These are phyloP conservation scores for Pempheris klunzingeri DNA, from an alignment of 2,797 vertebrate genomes.

Conservation along the genomic window DNA sequence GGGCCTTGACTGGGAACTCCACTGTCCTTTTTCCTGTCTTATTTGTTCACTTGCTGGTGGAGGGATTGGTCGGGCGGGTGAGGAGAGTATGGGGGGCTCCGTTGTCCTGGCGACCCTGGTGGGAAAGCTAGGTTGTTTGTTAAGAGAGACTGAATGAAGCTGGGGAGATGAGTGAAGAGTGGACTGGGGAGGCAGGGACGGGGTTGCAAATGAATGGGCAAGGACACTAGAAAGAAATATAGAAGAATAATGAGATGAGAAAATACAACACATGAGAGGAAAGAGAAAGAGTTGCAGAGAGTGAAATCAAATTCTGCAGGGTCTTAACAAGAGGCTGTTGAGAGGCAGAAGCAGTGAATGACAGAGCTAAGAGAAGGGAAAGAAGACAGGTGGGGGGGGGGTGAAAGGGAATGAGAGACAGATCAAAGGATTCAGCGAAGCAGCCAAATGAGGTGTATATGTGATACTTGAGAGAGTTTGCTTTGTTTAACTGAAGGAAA, in stretches of 20 bases:
- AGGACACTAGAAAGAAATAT: constrained; percentile 45
- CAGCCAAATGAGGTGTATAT: constrained; percentile 44
- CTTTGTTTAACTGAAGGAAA: constrained; percentile 66
- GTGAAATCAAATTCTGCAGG: constrained; percentile 8
- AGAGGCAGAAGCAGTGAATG: constrained; percentile 21
- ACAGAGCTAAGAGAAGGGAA: constrained; percentile 4
- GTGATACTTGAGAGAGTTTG: constrained; percentile 53
- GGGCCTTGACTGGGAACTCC: constrained; percentile 40
- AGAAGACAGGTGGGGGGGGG: constrained; percentile 51
- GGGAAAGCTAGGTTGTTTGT: constrained; percentile 78
- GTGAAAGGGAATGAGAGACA: constrained; percentile 33
- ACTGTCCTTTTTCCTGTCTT: constrained; percentile 46
- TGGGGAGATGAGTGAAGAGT: constrained; percentile 56
- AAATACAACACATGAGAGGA: constrained; percentile 38
- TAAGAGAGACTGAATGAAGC: constrained; percentile 60
- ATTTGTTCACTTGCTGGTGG: constrained; percentile 69
- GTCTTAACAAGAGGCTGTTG: constrained; percentile 21
- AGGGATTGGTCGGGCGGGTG: constrained; percentile 45
- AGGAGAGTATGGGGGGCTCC: constrained; percentile 28
- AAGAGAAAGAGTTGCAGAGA: constrained; percentile 4
- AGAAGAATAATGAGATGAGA: constrained; percentile 40
- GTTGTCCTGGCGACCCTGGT: constrained; percentile 77
- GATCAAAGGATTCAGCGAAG: constrained; percentile 42
- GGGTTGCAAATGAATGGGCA: constrained; percentile 48
- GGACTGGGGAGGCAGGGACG: constrained; percentile 52